Evolutionary conservation across 2,797 vertebrate species (phyloP), one percentile per base, ranked within the genome.

Genomic region (Mormyrus proboscirostris): DNA sequence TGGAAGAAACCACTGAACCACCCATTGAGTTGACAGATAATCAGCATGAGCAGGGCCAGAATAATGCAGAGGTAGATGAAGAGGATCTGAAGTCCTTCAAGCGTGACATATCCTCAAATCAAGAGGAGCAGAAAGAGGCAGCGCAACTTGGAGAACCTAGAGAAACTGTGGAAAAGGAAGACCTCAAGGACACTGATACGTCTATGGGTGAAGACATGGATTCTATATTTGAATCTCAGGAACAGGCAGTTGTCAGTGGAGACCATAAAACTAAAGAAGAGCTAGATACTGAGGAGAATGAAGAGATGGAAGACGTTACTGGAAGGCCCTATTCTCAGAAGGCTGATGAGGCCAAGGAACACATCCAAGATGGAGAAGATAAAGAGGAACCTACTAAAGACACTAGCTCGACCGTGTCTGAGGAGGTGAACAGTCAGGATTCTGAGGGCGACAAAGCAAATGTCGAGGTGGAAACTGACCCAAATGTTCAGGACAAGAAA

Each of bases 341-440:
- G 59, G 87, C 25, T 2, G 87, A 33, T 38, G 62, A 89, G 1
- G 88, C 92, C 83, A 55, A 88, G 33, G 73, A 73, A 38, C 29
- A 44, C 47, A 62, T 93, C 88, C 93, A 93, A 1, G 94, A 95
- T 38, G 93, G 94, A 95, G 88, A 93, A 94, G 92, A 92, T 94
- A 89, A 92, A 93, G 92, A 93, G 93, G 90, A 93, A 95, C 90
- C 93, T 93, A 93, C 85, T 94, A 2, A 94, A 94, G 91, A 90
- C 94, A 90, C 7, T 7, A 62, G 5, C 9, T 16, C 51, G 3
- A 19, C 1, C 3, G 9, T 3, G 50, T 41, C 50, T 0, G 59
- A 9, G 59, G 82, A 92, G 22, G 73, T 22, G n/a, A 79, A 41
- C 5, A 53, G 38, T 62, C 88, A 90, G 73, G 55, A 29, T 12